Evolutionary conservation across 2,797 vertebrate species (phyloP), one percentile per base, ranked within the genome.

Genomic region (Acipenser ruthenus): DNA sequence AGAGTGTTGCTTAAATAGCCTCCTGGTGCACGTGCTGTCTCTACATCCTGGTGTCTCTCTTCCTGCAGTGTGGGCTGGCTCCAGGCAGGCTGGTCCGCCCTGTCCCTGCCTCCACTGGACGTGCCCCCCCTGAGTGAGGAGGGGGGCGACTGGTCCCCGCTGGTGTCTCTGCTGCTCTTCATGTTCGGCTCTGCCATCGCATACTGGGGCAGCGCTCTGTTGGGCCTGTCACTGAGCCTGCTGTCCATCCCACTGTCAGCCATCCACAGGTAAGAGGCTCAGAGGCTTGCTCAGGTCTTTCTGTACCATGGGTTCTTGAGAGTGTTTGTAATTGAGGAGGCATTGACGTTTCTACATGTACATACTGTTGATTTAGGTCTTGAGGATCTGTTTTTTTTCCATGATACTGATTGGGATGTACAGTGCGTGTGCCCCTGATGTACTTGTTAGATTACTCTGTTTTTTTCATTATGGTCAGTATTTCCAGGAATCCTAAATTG

Each of bases 131-230:
- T 84, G 15, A 78, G 77, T 9, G 64, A 68, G 10, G 73, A 82
- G 6, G 83, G 84, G 65, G 53, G 18, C 60, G 82, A 85, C 15
- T 95, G 91, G 85, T 90, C 89, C 65, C 90, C 88, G 68, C 84
- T 95, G 15, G 84, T 95, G 58, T 93, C 92, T n/a, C 86, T 94
- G 69, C 82, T 95, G 64, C 85, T 98, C 0, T 97, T 94, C 76
- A 74, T 95, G 50, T 88, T 96, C 59, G 96, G 96, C 63, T 93
- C 93, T 12, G 88, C 92, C 6, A 87, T 95, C 73, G 94, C 94
- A 0, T 95, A 91, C 78, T 98, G 95, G 94, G 89, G 89, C 71
- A 91, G 86, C 75, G 63, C 88, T 0, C 72, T 95, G 65, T 90
- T 95, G 37, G 80, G 82, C n/a, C 65, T 87, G 1, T 70, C 80